phyloP scores from a whole-genome alignment of 2,888 invertebrate genomes.

The Drosophila subquinaria region DNA sequence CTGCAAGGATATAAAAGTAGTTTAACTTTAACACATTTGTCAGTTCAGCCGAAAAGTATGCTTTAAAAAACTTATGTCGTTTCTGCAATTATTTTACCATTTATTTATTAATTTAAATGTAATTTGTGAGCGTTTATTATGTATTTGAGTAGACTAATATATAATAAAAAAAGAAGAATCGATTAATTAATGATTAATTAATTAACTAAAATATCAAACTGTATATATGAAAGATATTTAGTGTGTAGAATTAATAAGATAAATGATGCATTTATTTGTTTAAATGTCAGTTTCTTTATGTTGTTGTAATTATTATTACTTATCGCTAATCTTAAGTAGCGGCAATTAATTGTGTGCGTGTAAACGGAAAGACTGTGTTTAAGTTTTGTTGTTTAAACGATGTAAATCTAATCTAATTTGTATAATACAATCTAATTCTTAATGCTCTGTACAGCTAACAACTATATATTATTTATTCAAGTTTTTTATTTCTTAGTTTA shows the following conservation, averaged over 20 bases:
- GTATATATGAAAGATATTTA: slow-evolving; percentile 37
- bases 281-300: slow-evolving; percentile 7
- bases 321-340: slow-evolving; percentile 76
- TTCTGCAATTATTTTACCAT: not conserved
- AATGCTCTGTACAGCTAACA: slow-evolving; percentile 62
- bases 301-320: slow-evolving; percentile 39
- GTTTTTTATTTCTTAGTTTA: slow-evolving; percentile 59
- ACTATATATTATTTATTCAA: slow-evolving; percentile 60
- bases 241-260: slow-evolving; percentile 1
- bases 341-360: slow-evolving; percentile 77
- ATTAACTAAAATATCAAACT: slow-evolving; percentile 35
- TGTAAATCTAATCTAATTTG: slow-evolving; percentile 33
- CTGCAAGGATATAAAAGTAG: not conserved
- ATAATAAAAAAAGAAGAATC: not conserved
- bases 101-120: not conserved
- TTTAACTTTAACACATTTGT: not conserved
- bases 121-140: slow-evolving; percentile 15
- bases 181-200: slow-evolving; percentile 37
- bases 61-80: slow-evolving; percentile 6
- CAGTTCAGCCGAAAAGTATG: slow-evolving; percentile 32
- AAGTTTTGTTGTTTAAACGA: slow-evolving; percentile 76
- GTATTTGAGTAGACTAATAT: not conserved
- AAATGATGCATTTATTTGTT: slow-evolving; percentile 21
- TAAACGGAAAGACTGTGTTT: slow-evolving; percentile 83
- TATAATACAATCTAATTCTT: slow-evolving; percentile 29